Conservation (phyloP, 2,888 invertebrate species). For the Pyrrhia umbra region DNA sequence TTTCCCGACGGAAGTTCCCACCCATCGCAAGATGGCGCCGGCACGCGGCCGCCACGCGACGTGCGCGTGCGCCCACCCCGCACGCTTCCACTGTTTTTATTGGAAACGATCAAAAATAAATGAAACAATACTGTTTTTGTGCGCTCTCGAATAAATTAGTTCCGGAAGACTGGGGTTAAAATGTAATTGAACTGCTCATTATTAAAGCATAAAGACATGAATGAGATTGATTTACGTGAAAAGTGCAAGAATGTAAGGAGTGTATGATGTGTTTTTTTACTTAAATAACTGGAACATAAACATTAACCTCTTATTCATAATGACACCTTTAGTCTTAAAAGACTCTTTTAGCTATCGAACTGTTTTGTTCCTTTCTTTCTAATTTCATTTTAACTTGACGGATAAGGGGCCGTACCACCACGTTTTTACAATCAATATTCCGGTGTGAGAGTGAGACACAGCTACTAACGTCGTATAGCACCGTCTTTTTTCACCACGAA, state of each 20-base stretch:
- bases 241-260: neutral
- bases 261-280: no score
- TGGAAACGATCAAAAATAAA: conserved; percentile 87
- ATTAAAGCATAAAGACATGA: conserved; percentile 72
- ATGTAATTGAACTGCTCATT: conserved; percentile 87
- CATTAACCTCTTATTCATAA: no score
- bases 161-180: conserved; percentile 84
- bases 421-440: no score
- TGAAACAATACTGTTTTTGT: conserved; percentile 83
- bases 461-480: no score
- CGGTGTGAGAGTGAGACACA: no score
- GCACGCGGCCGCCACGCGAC: conserved; percentile 77
- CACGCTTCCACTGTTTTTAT: conserved; percentile 84
- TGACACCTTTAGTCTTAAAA: no score
- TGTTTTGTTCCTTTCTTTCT: no score
- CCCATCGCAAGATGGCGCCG: conserved; percentile 84
- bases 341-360: no score
- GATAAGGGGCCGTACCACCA: no score
- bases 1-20: conserved; percentile 86
- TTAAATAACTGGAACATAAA: no score
- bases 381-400: no score
- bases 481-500: no score
- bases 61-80: conserved; percentile 75
- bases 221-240: conserved; percentile 26
- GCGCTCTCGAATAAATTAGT: conserved; percentile 86